Evolutionary conservation across 53 echinoderm and acorn worm genomes (phyloP).

Genomic region (Stichopus horrens): DNA sequence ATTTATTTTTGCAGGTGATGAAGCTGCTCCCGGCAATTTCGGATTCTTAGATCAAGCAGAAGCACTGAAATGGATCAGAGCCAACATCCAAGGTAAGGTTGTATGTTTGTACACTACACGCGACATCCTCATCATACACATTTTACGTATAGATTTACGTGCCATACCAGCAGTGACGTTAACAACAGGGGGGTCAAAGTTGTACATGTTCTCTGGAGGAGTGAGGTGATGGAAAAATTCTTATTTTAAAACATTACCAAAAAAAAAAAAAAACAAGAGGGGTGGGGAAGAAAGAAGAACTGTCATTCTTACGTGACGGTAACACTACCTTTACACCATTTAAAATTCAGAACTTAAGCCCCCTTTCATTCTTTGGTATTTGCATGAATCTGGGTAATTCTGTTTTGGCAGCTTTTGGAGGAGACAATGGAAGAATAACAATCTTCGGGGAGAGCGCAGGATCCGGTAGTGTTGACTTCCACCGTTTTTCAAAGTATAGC

Average conservation of each 20-base stretch:
- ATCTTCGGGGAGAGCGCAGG: slow-evolving; percentile 42
- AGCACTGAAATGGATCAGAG: slow-evolving; percentile 49
- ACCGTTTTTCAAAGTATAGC: slow-evolving; percentile 22
- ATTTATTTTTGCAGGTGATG: slow-evolving; percentile 8
- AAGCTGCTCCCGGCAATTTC: slow-evolving; percentile 29
- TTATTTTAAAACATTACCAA: no score
- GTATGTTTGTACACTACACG: no score
- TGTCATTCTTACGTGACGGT: no score
- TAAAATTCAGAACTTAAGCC: no score
- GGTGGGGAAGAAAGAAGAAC: no score
- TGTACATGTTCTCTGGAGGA: no score
- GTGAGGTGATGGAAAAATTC: no score
- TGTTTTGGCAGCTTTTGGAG: slow-evolving; percentile 7
- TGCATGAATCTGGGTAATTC: background rate
- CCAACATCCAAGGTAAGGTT: slow-evolving; percentile 42
- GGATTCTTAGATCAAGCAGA: slow-evolving; percentile 48
- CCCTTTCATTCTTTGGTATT: background rate
- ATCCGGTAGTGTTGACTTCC: slow-evolving; percentile 37
- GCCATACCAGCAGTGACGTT: no score
- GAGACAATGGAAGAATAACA: slow-evolving; percentile 2
- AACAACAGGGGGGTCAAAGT: background rate
- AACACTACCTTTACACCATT: no score
- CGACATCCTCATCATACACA: no score
- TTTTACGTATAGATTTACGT: no score
- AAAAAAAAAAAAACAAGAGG: no score